Evolutionary conservation across 1,140 invertebrate species (phyloP).

Genomic region (Tetragonula clypearis): DNA sequence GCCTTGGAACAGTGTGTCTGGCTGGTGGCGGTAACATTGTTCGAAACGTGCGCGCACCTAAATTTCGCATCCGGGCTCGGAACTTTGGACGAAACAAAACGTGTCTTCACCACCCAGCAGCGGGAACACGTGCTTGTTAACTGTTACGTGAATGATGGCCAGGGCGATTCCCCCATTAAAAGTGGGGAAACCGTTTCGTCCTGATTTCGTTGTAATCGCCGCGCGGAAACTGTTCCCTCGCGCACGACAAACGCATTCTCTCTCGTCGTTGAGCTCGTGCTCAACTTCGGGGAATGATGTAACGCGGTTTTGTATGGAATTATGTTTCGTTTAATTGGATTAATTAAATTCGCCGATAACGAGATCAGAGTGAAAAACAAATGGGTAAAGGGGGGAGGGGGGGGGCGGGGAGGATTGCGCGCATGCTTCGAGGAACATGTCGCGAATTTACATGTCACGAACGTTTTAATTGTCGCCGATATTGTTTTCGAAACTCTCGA

Average conservation of each 20-base stretch:
- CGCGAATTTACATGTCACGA: conserved; percentile 1
- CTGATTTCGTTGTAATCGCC: conserved; percentile 41
- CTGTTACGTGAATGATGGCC: conserved; percentile 59
- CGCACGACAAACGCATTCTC: not conserved
- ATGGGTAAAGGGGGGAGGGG: not conserved
- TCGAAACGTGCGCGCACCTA: not conserved
- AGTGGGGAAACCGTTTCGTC: conserved; percentile 41
- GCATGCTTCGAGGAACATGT: not conserved
- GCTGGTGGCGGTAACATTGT: not conserved
- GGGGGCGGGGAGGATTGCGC: not conserved
- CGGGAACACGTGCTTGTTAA: conserved; percentile 58
- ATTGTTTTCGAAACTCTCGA: not conserved
- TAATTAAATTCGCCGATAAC: conserved; percentile 50
- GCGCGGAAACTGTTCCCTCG: not conserved
- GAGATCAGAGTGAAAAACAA: conserved; percentile 23
- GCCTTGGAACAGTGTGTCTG: not conserved
- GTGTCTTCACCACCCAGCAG: conserved; percentile 29
- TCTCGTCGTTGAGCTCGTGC: not conserved
- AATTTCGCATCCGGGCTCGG: not conserved
- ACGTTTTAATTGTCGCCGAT: conserved; percentile 5
- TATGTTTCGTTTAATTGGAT: conserved; percentile 47
- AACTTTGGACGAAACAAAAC: conserved; percentile 52
- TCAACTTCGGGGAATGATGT: conserved; percentile 32
- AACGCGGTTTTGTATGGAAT: conserved; percentile 38
- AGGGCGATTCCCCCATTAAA: conserved; percentile 44